Percentiles rank a stretch among this genome's conserved stretches.
Conservation (phyloP, 1,140 invertebrate genomes). For the Drosophila bocqueti region DNA sequence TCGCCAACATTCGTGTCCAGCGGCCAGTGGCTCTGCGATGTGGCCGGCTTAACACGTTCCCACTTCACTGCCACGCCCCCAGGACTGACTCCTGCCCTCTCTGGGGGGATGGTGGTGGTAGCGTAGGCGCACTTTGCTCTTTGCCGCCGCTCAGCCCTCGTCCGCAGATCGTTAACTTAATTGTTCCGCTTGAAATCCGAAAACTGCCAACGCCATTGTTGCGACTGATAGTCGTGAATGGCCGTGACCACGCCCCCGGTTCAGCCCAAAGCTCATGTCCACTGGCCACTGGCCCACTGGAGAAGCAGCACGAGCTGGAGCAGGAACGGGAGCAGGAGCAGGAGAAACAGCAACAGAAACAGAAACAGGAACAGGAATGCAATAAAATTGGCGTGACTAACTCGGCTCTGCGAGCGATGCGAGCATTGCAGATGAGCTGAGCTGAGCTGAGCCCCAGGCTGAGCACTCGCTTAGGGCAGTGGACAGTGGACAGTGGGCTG, state of each 20-base stretch:
- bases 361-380: conserved; percentile 64
- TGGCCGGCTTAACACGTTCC: conserved; percentile 53
- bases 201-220: conserved; percentile 78
- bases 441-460: conserved; percentile 32
- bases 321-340: conserved; percentile 1
- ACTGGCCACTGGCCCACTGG: background rate
- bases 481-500: no score
- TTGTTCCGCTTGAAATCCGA: conserved; percentile 81
- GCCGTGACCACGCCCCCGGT: conserved; percentile 12
- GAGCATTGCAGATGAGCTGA: conserved; percentile 42
- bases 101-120: background rate
- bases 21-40: conserved; percentile 22
- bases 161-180: conserved; percentile 82
- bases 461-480: conserved; percentile 8
- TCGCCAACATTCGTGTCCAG: conserved; percentile 41
- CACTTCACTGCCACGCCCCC: conserved; percentile 17
- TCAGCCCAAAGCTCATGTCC: background rate
- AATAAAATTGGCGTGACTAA: conserved; percentile 81
- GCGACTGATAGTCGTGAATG: conserved; percentile 69
- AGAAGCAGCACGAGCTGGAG: background rate
- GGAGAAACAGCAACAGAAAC: conserved; percentile 8
- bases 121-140: conserved; percentile 71
- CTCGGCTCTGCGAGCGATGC: conserved; percentile 37
- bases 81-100: background rate
- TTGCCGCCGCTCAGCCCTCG: conserved; percentile 62